Evolutionary conservation across 2,888 invertebrate genomes (phyloP), one percentile per base, ranked within the genome.

Genomic region (Norana najaformis): DNA sequence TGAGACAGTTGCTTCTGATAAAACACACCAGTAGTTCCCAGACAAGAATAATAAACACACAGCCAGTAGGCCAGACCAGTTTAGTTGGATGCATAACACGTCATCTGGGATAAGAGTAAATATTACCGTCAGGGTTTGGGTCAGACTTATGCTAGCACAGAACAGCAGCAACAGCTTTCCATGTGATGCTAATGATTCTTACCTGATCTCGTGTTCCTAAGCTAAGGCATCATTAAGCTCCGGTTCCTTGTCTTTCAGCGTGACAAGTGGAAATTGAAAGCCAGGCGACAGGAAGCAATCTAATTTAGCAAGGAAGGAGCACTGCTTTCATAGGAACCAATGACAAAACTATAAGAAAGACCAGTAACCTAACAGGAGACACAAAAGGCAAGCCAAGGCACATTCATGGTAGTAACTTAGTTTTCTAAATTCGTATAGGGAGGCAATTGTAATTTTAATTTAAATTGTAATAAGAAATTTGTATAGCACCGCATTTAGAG

Each of bases 21-120:
- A n/a, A 69, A 69, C 8, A 23, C 47, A 47, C 47, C 23, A 23
- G 47, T 8, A 8, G 69, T 69, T n/a, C 69, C 8, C 69, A 11
- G n/a, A n/a, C 69, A 69, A n/a, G n/a, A n/a, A 69, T 69, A 69
- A 69, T 69, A 69, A 5, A 69, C 69, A n/a, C 69, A 69, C n/a
- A n/a, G 69, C n/a, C 69, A 69, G n/a, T 69, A n/a, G n/a, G n/a
- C 69, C 69, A n/a, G n/a, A 69, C 69, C 69, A 69, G 69, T 69
- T 41, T 23, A 47, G 20, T 47, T 23, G 8, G 30, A 69, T n/a
- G 69, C 30, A 69, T 69, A 69, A 69, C 69, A 69, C 69, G n/a
- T n/a, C 69, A 69, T 8, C n/a, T 69, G 30, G 8, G 30, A n/a
- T 69, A 69, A 69, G 69, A n/a, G n/a, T 4, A n/a, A 69, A 8